Evolutionary conservation across 2,113 vertebrate species (phyloP), one percentile per base, ranked within the genome.

Genomic region (Paramisgurnus dabryanus): DNA sequence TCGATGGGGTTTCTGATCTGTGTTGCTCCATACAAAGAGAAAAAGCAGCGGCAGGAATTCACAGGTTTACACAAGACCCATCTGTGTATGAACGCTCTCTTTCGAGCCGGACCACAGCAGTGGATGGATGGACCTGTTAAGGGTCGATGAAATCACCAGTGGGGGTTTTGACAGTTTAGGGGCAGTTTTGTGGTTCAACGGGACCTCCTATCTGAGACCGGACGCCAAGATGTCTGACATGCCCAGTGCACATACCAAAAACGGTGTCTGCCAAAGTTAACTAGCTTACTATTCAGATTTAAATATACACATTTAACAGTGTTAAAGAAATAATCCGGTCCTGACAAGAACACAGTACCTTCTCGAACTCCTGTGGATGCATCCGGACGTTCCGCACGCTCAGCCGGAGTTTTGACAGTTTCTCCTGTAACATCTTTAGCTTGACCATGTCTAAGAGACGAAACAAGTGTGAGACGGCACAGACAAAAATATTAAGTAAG

Each of bases 341-440:
- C 22, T 39, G 68, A 66, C 57, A 67, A 12, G 60, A 6, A 78
- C 11, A 49, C 2, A 55, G 12, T 87, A 97, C 96, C 95, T 98
- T 98, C 83, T 95, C 94, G 68, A 97, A 98, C 74, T 91, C 78
- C 70, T 94, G 87, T 76, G 96, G 93, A 80, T 88, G 70, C 94
- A 96, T 95, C 80, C 61, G 71, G 73, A 41, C 43, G 84, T 75
- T 78, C 71, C 45, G 45, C 22, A 50, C 5, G 49, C 80, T 86
- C 86, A 85, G 49, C 40, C 27, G 66, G 0, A 79, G 11, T 0
- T 82, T 80, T 55, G 66, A 13, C 87, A 95, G 80, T 41, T 92
- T 87, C 72, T 55, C 65, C 78, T 84, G 90, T 79, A 95, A 68
- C 60, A 90, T 86, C 4, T 80, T 70, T 65, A 94, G 85, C 53